Evolutionary conservation across 2,888 invertebrate species (phyloP).

Genomic region (Philaethria dido): DNA sequence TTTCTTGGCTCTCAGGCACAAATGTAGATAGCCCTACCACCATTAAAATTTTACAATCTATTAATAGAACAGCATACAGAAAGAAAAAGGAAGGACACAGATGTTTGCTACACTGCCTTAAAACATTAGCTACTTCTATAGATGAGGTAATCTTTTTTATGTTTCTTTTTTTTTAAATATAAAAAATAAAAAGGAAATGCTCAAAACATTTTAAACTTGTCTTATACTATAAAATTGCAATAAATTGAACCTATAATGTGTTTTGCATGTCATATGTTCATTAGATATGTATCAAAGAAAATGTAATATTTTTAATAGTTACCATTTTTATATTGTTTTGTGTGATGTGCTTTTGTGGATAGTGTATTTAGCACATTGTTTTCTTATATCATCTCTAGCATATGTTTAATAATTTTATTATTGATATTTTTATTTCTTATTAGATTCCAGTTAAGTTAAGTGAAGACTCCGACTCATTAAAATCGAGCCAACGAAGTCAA

Average conservation of each 20-base stretch:
- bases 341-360: too few relatives aligned
- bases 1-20: constrained; percentile 79
- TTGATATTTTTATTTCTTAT: constrained; percentile 4
- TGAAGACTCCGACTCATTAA: constrained; percentile 78
- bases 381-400: too few relatives aligned
- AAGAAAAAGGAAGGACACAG: constrained; percentile 93
- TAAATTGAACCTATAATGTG: too few relatives aligned
- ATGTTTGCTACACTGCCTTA: constrained; percentile 94
- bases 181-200: too few relatives aligned
- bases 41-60: constrained; percentile 89
- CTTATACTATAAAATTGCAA: too few relatives aligned
- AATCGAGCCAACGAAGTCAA: constrained; percentile 76
- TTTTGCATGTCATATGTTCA: too few relatives aligned
- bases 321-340: too few relatives aligned
- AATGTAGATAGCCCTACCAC: constrained; percentile 88
- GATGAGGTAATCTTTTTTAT: constrained; percentile 66
- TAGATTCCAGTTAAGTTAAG: constrained; percentile 84
- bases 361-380: too few relatives aligned
- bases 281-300: too few relatives aligned
- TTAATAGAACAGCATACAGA: constrained; percentile 91
- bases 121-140: constrained; percentile 75
- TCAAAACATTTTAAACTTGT: too few relatives aligned
- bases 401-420: background rate
- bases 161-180: too few relatives aligned
- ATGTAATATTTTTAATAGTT: too few relatives aligned